These are phyloP conservation scores for Psittacula cyanocephala DNA, from an alignment of 2,113 vertebrate genomes.

Conservation along the genomic window DNA sequence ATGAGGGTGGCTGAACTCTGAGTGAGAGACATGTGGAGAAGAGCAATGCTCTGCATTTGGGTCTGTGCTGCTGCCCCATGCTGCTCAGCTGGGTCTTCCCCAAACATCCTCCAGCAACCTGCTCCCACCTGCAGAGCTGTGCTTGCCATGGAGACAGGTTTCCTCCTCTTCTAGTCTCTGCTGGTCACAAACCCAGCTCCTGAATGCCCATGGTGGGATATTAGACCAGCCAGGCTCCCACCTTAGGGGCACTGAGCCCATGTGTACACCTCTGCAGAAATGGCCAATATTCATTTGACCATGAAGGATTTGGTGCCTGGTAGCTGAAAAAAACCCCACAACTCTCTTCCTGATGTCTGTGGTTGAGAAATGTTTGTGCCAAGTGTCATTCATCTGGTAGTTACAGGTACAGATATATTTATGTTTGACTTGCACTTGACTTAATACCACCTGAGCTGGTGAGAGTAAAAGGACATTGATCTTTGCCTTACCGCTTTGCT, in stretches of 20 bases:
- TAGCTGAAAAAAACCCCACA: neutral
- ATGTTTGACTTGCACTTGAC: constrained; percentile 47
- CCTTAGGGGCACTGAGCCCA: neutral
- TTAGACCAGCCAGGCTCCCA: neutral
- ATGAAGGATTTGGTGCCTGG: neutral
- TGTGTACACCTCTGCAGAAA: neutral
- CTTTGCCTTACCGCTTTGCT: neutral
- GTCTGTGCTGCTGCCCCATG: neutral
- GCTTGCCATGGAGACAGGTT: neutral
- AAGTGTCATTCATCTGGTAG: constrained; percentile 18
- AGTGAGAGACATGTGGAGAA: neutral
- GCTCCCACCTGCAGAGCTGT: neutral
- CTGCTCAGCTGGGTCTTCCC: neutral
- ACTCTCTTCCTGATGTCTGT: neutral
- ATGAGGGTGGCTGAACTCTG: neutral
- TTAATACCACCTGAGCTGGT: neutral
- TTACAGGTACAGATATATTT: constrained; percentile 38
- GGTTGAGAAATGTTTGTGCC: constrained; percentile 4
- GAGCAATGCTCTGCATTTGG: neutral
- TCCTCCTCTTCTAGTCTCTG: neutral
- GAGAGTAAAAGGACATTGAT: constrained; percentile 19
- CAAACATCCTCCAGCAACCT: neutral
- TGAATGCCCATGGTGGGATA: neutral
- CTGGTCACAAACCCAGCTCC: neutral
- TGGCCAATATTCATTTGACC: neutral